Evolutionary conservation across 92 coral and sea anemone species (phyloP), one percentile per base, ranked within the genome.

Genomic region (Diadumene lineata): DNA sequence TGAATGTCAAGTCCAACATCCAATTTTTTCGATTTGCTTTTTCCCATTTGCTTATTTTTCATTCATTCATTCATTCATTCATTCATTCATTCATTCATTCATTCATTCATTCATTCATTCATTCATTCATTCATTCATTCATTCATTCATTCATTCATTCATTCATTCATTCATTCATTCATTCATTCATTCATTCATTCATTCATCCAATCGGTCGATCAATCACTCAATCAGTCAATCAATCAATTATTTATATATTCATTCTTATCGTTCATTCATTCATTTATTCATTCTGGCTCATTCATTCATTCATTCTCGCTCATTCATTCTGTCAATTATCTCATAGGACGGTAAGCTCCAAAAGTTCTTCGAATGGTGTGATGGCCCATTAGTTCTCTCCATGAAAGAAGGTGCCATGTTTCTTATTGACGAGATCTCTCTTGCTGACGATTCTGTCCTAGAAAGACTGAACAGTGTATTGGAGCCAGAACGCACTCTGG

Each of bases 371-470:
- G 98, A 96, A 73, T 96, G 98, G 98, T 88, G 97, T 72, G 98
- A 96, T 73, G 98, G 98, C 11, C 94, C 96, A 0, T 84, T 96
- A 9, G 96, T 96, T 9, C 75, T 67, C 56, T 97, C 98, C 60
- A 96, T 96, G 97, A 92, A 80, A 62, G 89, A 84, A 44, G 98
- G 98, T 0, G 87, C 84, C 66, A 87, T 92, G 96, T 89, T 96
- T 61, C 85, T 96, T 1, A 91, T 90, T 21, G 97, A 96, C 43
- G 98, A 94, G 84, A 94, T 94, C 64, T 94, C 98, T 13, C 80
- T 94, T 30, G 98, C 98, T 55, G 98, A 94, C 31, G 98, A 94
- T 78, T 94, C 98, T 10, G 98, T 94, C 27, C 86, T 94, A 18
- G 98, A 94, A 76, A 78, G 98, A 66, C 90, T 94, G 7, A 94